These are phyloP conservation scores for Phoxinus phoxinus DNA, from an alignment of 2,113 vertebrate species.

Conservation along the genomic window DNA sequence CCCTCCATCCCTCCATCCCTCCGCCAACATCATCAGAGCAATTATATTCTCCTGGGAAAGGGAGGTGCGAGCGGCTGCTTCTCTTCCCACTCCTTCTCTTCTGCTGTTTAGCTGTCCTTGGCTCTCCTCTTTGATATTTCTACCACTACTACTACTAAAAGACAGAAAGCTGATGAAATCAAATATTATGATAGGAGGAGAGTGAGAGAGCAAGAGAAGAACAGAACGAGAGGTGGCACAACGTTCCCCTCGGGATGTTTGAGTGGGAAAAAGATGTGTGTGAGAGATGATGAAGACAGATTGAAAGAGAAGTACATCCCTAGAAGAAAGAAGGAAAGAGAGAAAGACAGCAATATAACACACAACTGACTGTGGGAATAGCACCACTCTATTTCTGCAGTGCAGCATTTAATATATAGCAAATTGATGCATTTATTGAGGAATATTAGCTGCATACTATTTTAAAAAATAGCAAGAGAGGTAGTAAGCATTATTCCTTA, in stretches of 20 bases:
- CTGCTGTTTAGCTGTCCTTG: background rate
- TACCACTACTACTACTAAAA: background rate
- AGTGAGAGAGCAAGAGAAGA: slow-evolving; percentile 20
- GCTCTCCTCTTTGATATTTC: slow-evolving; percentile 26
- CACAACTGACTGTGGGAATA: background rate
- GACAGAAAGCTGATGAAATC: slow-evolving; percentile 34
- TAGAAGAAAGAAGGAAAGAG: background rate
- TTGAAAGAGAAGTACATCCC: slow-evolving; percentile 1
- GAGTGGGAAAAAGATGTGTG: background rate
- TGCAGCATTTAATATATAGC: background rate
- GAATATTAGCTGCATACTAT: background rate
- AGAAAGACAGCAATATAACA: background rate
- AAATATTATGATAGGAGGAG: slow-evolving; percentile 8
- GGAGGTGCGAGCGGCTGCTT: slow-evolving; percentile 72
- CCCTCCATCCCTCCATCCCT: slow-evolving; percentile 58
- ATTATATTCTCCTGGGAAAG: slow-evolving; percentile 78
- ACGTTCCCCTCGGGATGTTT: background rate
- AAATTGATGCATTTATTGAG: background rate
- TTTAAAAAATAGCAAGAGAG: background rate
- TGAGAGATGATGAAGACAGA: slow-evolving; percentile 3
- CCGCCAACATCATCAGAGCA: slow-evolving; percentile 80
- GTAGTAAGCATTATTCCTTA: background rate
- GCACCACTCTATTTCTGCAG: slow-evolving; percentile 1
- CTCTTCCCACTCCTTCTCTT: slow-evolving; percentile 40
- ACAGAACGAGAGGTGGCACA: background rate